Evolutionary conservation across 2,888 invertebrate genomes (phyloP).

Genomic region (Apodemia mormo): DNA sequence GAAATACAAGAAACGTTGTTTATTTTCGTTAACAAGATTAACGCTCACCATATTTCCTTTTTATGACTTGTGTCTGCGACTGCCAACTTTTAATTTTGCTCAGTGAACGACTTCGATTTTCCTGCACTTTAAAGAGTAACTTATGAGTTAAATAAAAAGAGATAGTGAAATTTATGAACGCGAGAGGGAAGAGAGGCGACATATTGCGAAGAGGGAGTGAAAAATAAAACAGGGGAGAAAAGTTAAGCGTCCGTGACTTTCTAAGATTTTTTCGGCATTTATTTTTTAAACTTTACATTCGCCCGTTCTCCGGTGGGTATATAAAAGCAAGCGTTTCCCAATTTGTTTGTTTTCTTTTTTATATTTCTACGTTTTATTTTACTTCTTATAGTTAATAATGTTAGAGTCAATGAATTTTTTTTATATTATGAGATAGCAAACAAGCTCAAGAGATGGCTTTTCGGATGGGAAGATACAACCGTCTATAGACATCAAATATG

Average conservation of each 20-base stretch:
- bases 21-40: slow-evolving; percentile 51
- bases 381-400: neutral
- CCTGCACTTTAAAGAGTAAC: slow-evolving; percentile 79
- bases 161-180: slow-evolving; percentile 51
- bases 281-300: slow-evolving; percentile 77
- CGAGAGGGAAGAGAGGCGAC: slow-evolving; percentile 50
- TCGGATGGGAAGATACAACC: no score
- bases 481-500: no score
- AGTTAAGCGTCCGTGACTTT: slow-evolving; percentile 83
- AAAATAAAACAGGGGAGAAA: slow-evolving; percentile 81
- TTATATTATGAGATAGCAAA: no score
- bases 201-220: slow-evolving; percentile 68
- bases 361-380: slow-evolving; percentile 15
- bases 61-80: slow-evolving; percentile 76
- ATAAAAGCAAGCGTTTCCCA: slow-evolving; percentile 68
- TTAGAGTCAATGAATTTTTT: no score
- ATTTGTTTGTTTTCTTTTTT: slow-evolving; percentile 64
- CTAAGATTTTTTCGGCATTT: slow-evolving; percentile 79
- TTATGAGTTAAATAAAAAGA: slow-evolving; percentile 72
- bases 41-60: slow-evolving; percentile 69
- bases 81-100: slow-evolving; percentile 77
- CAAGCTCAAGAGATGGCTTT: no score
- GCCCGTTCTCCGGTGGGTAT: slow-evolving; percentile 59
- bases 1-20: slow-evolving; percentile 41
- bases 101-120: slow-evolving; percentile 75